phyloP scores from a whole-genome alignment of 2,113 vertebrate genomes.

The Perca fluviatilis region DNA sequence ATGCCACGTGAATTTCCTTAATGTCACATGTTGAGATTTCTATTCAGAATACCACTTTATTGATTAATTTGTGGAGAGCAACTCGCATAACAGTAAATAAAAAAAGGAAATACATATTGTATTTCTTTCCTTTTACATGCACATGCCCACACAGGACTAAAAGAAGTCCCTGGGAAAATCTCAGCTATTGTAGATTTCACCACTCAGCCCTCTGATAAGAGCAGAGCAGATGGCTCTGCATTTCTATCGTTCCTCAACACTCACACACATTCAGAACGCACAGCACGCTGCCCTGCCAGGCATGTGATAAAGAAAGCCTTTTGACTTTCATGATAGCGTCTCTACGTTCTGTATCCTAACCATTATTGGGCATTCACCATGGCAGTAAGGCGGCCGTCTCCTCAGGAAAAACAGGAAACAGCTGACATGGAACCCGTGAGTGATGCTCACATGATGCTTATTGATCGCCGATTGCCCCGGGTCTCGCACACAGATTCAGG shows the following conservation, averaged over 20 bases:
- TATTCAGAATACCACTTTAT: conserved; percentile 23
- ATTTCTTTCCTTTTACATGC: conserved; percentile 16
- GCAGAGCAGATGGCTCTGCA: conserved; percentile 64
- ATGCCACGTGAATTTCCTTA: conserved; percentile 16
- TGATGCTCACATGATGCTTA: conserved; percentile 79
- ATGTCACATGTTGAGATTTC: conserved; percentile 19
- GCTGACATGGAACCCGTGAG: conserved; percentile 75
- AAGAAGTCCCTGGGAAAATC: conserved; percentile 54
- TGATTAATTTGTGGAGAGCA: conserved; percentile 37
- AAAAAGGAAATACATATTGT: conserved; percentile 26
- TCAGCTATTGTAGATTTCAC: conserved; percentile 50
- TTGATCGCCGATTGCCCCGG: conserved; percentile 71
- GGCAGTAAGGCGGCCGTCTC: conserved; percentile 48
- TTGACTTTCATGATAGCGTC: conserved; percentile 36
- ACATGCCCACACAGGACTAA: conserved; percentile 47
- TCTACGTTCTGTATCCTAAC: conserved; percentile 34
- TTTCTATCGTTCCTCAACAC: conserved; percentile 51
- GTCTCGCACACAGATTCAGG: conserved; percentile 56
- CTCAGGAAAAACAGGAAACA: conserved; percentile 76
- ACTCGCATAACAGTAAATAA: conserved; percentile 10
- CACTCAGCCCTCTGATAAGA: conserved; percentile 66
- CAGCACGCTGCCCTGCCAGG: conserved; percentile 22
- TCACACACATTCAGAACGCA: conserved; percentile 26
- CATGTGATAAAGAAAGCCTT: conserved; percentile 39
- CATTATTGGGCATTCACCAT: conserved; percentile 46